A percentile compares a stretch with the other conserved stretches of the same genome.
phyloP scores from a whole-genome alignment of 2,888 invertebrate species.

The Apamea epomidion region DNA sequence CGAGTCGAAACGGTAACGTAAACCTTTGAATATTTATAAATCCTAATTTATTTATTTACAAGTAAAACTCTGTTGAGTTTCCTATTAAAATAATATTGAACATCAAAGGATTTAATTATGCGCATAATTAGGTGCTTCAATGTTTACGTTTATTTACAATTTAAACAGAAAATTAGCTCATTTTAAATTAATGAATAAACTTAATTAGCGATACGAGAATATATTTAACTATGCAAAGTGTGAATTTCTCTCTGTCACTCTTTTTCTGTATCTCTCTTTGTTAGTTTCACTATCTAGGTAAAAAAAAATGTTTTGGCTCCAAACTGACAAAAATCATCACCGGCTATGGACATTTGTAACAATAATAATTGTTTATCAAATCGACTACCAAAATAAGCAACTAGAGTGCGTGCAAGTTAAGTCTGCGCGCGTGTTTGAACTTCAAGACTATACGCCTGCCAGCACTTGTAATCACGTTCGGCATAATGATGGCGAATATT shows the following conservation, averaged over 20 bases:
- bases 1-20: not conserved
- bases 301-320: too few relatives aligned
- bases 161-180: constrained; percentile 36
- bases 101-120: constrained; percentile 44
- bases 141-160: constrained; percentile 44
- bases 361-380: too few relatives aligned
- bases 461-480: too few relatives aligned
- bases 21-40: constrained; percentile 21
- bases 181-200: constrained; percentile 27
- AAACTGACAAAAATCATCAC: not conserved
- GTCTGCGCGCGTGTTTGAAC: too few relatives aligned
- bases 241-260: not conserved
- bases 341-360: not conserved
- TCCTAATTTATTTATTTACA: constrained; percentile 31
- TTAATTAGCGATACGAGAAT: constrained; percentile 19
- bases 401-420: too few relatives aligned
- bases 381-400: too few relatives aligned
- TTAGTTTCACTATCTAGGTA: not conserved
- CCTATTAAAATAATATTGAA: constrained; percentile 35
- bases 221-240: not conserved
- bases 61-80: constrained; percentile 11
- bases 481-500: too few relatives aligned
- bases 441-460: too few relatives aligned
- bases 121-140: constrained; percentile 20
- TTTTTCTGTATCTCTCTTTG: not conserved